Evolutionary conservation across 2,113 vertebrate genomes (phyloP).

Genomic region (Epinephelus moara): DNA sequence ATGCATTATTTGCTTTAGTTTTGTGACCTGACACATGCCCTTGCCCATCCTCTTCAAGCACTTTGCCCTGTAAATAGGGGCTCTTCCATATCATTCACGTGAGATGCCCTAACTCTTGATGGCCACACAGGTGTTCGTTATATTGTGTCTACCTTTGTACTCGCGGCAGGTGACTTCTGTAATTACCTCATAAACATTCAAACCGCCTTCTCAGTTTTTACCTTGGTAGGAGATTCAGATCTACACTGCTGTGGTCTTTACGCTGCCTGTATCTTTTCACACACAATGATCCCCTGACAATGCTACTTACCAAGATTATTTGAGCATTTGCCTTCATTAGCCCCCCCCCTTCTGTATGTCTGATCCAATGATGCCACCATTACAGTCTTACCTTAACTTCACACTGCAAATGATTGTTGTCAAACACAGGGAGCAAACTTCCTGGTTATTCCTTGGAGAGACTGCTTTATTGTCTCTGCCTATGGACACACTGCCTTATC

Average conservation of each 20-base stretch:
- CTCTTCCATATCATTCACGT: background rate
- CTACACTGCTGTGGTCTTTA: background rate
- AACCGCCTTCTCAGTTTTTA: background rate
- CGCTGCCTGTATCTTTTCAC: background rate
- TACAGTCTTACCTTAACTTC: background rate
- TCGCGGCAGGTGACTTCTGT: background rate
- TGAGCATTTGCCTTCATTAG: background rate
- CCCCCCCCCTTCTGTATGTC: background rate
- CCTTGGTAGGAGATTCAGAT: background rate
- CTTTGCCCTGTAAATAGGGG: background rate
- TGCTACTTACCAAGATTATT: background rate
- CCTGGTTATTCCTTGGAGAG: background rate
- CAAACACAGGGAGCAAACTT: slow-evolving; percentile 2
- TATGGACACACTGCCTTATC: background rate
- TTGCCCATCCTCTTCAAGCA: background rate
- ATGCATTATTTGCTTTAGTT: background rate
- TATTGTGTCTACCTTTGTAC: background rate
- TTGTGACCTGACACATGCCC: background rate
- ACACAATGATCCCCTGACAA: background rate
- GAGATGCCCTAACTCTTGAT: background rate
- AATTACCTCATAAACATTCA: background rate
- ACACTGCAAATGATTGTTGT: slow-evolving; percentile 3
- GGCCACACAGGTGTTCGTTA: background rate
- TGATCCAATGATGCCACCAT: background rate
- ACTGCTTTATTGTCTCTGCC: background rate